Conservation (phyloP, 2,888 invertebrate species). For the Temnothorax rugatulus region DNA sequence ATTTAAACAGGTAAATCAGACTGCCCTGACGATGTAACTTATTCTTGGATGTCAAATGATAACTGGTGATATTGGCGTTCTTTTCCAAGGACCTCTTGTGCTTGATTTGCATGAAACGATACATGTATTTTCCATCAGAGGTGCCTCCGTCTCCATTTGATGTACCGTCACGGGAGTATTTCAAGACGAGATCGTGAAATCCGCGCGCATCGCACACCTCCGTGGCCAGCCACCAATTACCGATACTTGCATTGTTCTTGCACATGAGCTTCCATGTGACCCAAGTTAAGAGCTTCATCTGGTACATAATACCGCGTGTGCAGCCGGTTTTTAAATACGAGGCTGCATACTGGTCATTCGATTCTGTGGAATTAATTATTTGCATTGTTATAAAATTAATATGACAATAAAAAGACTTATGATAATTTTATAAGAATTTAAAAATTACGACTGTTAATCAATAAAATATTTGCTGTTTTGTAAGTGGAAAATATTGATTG, state of each 20-base stretch:
- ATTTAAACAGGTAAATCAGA: constrained; percentile 13
- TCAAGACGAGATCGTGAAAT: constrained; percentile 40
- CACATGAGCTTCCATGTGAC: background rate
- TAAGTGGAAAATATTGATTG: background rate
- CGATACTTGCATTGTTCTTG: background rate
- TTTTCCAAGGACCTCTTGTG: background rate
- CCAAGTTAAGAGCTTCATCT: constrained; percentile 3
- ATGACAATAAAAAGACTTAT: background rate
- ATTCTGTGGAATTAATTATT: constrained; percentile 2
- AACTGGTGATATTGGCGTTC: background rate
- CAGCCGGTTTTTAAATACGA: constrained; percentile 14
- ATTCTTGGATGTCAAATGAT: background rate
- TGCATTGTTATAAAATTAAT: background rate
- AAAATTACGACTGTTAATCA: background rate
- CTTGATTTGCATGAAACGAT: constrained; percentile 44
- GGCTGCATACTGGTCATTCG: background rate
- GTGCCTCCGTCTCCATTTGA: background rate
- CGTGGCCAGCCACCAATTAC: constrained; percentile 15
- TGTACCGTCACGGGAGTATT: background rate
- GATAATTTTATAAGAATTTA: background rate
- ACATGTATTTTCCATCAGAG: background rate
- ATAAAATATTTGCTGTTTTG: background rate
- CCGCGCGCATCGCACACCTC: constrained; percentile 8
- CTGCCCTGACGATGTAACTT: constrained; percentile 1
- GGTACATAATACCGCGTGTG: background rate